Conservation (phyloP, 2,888 invertebrate species). For the Pseudococcus jackbeardsleyi region DNA sequence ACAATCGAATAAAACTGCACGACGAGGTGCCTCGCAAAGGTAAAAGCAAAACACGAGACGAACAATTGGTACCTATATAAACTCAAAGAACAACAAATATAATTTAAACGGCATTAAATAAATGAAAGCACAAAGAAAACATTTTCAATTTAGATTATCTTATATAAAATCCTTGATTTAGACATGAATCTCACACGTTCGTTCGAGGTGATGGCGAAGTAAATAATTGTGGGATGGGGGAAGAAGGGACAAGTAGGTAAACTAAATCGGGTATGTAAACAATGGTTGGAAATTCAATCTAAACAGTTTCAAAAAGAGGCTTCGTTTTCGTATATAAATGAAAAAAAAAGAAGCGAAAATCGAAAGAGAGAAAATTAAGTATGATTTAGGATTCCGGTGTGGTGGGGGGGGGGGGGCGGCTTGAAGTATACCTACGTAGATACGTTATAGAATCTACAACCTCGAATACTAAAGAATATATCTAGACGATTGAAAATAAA, state of each 20-base stretch:
- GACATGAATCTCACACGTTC: slow-evolving; percentile 6
- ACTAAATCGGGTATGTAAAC: slow-evolving; percentile 42
- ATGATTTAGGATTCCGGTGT: not conserved
- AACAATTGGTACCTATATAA: slow-evolving; percentile 7
- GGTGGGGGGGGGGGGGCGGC: no score
- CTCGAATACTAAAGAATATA: not conserved
- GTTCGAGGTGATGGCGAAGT: not conserved
- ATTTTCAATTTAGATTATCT: slow-evolving; percentile 19
- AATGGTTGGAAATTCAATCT: slow-evolving; percentile 48
- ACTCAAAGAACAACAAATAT: slow-evolving; percentile 33
- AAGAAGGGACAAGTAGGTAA: not conserved
- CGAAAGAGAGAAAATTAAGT: slow-evolving; percentile 1
- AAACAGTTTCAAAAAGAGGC: slow-evolving; percentile 9
- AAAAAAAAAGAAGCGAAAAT: not conserved
- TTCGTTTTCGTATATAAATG: slow-evolving; percentile 3
- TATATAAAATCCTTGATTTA: not conserved
- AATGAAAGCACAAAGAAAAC: slow-evolving; percentile 16
- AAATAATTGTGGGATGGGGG: no score
- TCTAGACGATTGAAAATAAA: slow-evolving; percentile 41
- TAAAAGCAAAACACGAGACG: not conserved
- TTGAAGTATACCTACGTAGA: not conserved
- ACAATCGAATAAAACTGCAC: not conserved
- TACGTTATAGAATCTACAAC: not conserved
- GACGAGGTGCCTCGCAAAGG: no score
- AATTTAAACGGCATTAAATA: slow-evolving; percentile 39